These are phyloP conservation scores for Lagorchestes hirsutus DNA, from an alignment of 2,797 vertebrate genomes.

Conservation along the genomic window DNA sequence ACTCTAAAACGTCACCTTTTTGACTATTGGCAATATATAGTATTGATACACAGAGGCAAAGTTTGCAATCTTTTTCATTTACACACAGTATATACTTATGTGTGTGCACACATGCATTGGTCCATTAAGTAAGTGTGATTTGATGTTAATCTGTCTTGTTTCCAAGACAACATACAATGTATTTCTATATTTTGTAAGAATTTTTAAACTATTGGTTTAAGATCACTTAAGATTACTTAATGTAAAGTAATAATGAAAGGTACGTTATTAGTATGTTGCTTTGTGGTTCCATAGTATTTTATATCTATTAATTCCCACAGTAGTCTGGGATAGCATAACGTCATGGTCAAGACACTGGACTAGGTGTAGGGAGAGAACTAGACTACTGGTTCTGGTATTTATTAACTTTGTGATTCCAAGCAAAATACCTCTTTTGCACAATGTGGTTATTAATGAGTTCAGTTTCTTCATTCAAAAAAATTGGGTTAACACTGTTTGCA, in stretches of 20 bases:
- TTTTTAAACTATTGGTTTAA: neutral
- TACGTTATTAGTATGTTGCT: neutral
- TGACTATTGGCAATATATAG: neutral
- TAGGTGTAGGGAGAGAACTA: neutral
- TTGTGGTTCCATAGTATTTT: neutral
- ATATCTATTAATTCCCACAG: neutral
- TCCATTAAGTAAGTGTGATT: neutral
- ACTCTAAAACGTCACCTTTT: neutral
- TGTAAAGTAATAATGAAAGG: neutral
- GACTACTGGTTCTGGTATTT: neutral
- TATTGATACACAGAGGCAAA: neutral
- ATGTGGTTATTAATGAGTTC: neutral
- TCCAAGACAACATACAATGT: neutral
- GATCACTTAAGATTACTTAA: neutral
- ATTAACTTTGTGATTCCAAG: neutral
- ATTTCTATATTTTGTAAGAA: neutral
- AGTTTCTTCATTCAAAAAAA: neutral
- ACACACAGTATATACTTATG: neutral
- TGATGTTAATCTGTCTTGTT: neutral
- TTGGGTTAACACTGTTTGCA: neutral
- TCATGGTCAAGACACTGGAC: neutral
- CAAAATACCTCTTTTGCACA: neutral
- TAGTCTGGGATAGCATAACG: accelerated
- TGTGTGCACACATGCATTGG: too few species aligned
- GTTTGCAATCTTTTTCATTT: neutral